Percentiles rank a stretch among this genome's conserved stretches.
phyloP scores from a whole-genome alignment of 2,113 vertebrate species.

The Ia io region DNA sequence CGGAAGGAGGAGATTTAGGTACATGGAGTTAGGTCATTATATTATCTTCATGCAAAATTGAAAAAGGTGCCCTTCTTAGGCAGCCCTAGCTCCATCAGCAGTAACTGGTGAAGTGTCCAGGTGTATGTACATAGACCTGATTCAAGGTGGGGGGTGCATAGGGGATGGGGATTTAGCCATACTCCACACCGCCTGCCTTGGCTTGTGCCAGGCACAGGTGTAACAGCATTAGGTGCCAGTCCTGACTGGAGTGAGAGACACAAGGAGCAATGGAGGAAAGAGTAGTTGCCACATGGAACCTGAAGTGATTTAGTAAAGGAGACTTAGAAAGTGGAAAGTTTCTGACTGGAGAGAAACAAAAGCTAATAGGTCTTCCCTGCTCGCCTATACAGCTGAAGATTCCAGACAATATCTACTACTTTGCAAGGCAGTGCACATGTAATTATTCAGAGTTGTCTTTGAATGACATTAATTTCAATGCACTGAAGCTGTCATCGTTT shows the following conservation, averaged over 20 bases:
- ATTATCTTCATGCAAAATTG: not conserved
- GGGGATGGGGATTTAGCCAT: not conserved
- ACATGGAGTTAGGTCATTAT: not conserved
- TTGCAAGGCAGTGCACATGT: not conserved
- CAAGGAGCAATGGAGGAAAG: not conserved
- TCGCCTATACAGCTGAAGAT: not conserved
- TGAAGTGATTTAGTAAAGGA: not conserved
- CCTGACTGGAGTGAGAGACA: not conserved
- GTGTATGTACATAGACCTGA: not conserved
- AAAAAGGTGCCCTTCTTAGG: not conserved
- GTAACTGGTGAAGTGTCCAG: not conserved
- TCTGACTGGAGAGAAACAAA: not conserved
- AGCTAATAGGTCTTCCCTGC: not conserved
- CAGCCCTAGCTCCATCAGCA: not conserved
- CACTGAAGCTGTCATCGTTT: not conserved
- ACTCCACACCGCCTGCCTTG: not conserved
- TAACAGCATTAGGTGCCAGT: not conserved
- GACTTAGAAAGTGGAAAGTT: not conserved
- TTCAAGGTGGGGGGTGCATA: not conserved
- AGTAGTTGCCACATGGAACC: not conserved
- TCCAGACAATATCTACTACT: not conserved
- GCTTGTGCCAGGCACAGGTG: not conserved
- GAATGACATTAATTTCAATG: slow-evolving; percentile 17
- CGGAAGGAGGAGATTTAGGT: not conserved
- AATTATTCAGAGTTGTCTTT: not conserved